Evolutionary conservation across 2,888 invertebrate species (phyloP).

Genomic region (Tetragonisca angustula): DNA sequence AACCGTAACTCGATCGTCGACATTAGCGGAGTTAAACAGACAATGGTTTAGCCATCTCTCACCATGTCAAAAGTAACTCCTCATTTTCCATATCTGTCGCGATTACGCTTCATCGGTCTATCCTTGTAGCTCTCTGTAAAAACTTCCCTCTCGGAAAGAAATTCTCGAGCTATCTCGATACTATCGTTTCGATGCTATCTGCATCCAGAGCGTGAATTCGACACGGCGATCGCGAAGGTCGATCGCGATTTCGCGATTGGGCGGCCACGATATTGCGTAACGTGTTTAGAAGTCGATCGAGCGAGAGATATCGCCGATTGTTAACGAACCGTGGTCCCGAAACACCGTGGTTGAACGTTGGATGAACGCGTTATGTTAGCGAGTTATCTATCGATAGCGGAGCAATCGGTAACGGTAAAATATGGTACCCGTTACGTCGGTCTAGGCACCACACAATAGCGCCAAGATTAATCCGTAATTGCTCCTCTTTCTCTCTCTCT

Average conservation of each 20-base stretch:
- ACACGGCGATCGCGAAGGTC: constrained; percentile 17
- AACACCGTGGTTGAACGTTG: constrained; percentile 33
- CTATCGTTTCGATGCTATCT: too few relatives aligned
- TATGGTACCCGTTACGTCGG: constrained; percentile 75
- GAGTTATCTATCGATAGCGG: constrained; percentile 59
- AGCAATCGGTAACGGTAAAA: constrained; percentile 78
- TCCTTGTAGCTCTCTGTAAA: background rate
- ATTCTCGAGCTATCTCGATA: too few relatives aligned
- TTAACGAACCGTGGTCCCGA: constrained; percentile 59
- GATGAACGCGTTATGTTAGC: constrained; percentile 49
- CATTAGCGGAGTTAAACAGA: background rate
- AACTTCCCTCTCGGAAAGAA: background rate
- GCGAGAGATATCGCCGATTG: constrained; percentile 52
- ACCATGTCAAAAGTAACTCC: background rate
- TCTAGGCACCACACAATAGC: constrained; percentile 51
- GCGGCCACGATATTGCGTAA: constrained; percentile 53
- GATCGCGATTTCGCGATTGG: constrained; percentile 2
- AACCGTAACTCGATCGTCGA: too few relatives aligned
- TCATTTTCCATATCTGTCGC: background rate
- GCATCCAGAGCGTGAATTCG: background rate
- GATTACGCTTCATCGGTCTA: background rate
- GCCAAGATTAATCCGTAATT: constrained; percentile 50
- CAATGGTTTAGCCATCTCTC: background rate
- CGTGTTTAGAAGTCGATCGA: constrained; percentile 37
- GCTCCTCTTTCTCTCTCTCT: constrained; percentile 39